These are phyloP conservation scores for Podarcis raffonei DNA, from an alignment of 2,113 vertebrate species.

Conservation along the genomic window DNA sequence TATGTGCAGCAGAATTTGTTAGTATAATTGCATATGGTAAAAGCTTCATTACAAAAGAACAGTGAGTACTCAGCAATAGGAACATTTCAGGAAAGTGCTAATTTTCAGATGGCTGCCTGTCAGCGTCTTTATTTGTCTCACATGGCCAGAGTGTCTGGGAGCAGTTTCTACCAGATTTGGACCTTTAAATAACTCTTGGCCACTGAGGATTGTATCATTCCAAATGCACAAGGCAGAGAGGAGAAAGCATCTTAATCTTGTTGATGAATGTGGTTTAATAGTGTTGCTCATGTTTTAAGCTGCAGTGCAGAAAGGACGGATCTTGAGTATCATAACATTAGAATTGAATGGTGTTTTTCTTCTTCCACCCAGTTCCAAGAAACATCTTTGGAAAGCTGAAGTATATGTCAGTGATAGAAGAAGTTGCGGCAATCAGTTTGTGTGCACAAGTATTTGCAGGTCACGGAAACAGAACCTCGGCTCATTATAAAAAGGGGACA, in stretches of 20 bases:
- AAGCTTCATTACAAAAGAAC: conserved; percentile 13
- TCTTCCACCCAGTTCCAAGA: neutral
- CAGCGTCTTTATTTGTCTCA: neutral
- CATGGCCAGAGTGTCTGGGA: neutral
- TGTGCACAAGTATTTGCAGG: neutral
- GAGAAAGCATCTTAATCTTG: neutral
- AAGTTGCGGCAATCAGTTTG: neutral
- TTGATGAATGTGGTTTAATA: neutral
- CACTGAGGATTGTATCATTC: neutral
- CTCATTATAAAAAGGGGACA: neutral
- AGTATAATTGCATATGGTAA: conserved; percentile 1
- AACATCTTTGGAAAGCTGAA: neutral
- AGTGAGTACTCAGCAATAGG: neutral
- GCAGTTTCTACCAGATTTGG: neutral
- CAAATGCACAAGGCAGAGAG: neutral
- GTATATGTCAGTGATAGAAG: neutral
- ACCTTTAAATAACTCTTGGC: conserved; percentile 7
- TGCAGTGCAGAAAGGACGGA: too few species aligned
- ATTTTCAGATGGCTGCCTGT: neutral
- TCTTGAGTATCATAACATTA: neutral
- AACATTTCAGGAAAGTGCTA: neutral
- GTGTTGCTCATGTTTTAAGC: neutral
- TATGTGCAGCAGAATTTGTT: neutral
- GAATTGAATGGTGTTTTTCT: neutral
- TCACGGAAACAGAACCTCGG: neutral